Evolutionary conservation across 2,888 invertebrate species (phyloP).

Genomic region (Agrotis ipsilon): DNA sequence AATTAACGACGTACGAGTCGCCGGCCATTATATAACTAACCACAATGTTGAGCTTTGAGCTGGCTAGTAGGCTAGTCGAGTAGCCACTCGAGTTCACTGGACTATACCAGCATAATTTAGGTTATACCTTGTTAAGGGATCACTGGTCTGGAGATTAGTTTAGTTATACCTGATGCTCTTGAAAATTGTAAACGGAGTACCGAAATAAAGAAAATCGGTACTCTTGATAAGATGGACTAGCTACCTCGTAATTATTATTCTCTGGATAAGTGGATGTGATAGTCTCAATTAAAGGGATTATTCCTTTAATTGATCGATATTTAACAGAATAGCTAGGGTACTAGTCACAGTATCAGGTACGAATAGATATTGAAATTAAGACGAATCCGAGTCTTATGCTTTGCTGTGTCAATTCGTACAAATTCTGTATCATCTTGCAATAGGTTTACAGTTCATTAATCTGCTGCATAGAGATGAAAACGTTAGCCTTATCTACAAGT

Average conservation of each 20-base stretch:
- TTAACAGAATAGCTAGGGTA: too few relatives aligned
- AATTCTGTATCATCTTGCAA: background rate
- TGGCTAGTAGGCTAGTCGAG: background rate
- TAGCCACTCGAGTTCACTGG: background rate
- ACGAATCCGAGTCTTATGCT: too few relatives aligned
- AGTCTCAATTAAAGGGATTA: too few relatives aligned
- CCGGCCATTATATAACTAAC: constrained; percentile 29
- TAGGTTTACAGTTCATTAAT: constrained; percentile 6
- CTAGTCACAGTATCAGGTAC: too few relatives aligned
- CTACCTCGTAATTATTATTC: background rate
- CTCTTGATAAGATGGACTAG: background rate
- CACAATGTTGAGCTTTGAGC: constrained; percentile 39
- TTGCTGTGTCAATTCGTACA: background rate
- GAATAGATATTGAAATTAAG: too few relatives aligned
- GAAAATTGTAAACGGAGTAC: background rate
- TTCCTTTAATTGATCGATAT: too few relatives aligned
- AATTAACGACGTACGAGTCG: constrained; percentile 47
- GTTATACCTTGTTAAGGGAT: background rate
- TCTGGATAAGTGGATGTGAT: too few relatives aligned
- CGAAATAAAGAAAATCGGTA: background rate
- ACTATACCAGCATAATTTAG: constrained; percentile 5
- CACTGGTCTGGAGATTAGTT: background rate
- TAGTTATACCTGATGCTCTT: background rate
- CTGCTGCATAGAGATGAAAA: constrained; percentile 5
- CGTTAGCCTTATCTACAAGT: constrained; percentile 27